Evolutionary conservation across 2,797 vertebrate genomes (phyloP), one percentile per base, ranked within the genome.

Genomic region (Hypotaenidia philippensis): DNA sequence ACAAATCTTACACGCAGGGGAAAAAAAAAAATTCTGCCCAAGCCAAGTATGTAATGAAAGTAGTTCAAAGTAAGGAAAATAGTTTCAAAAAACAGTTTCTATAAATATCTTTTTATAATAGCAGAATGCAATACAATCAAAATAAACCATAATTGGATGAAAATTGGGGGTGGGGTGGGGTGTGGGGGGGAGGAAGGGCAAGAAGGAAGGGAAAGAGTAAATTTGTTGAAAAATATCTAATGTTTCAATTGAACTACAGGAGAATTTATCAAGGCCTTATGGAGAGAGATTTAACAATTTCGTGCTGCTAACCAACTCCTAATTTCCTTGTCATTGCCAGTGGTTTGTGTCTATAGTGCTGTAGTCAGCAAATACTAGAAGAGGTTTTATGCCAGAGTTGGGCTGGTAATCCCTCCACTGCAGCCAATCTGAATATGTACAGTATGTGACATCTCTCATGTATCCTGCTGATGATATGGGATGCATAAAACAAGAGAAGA

Each of bases 301-400:
- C 84, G 20, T 66, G 31, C 87, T 97, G 83, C 76, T 95, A 96
- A 94, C 89, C 85, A 96, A 31, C 47, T 75, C 86, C 75, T 94
- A 93, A 94, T 96, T 96, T 96, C n/a, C 74, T 96, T 94, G 72
- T 82, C 91, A 85, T 94, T 97, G 79, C 34, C 79, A 66, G 89
- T 69, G 86, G 78, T 69, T 97, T 98, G 93, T 87, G 91, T 92
- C 91, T 93, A 87, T 83, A 95, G 78, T 80, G 65, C 79, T 95
- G 57, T 55, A 94, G 89, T 94, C 93, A 97, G 94, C 94, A 97
- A 96, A 96, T 94, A 89, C 66, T 96, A 64, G 89, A 95, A 97
- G 27, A 77, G 6, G 8, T 77, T 85, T 95, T 32, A 57, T 76
- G 84, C 50, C 80, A 94, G 32, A 90, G 34, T 47, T 84, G 68